Base-by-base conservation (phyloP, 2,797 vertebrate species). In the Spea hammondii region DNA sequence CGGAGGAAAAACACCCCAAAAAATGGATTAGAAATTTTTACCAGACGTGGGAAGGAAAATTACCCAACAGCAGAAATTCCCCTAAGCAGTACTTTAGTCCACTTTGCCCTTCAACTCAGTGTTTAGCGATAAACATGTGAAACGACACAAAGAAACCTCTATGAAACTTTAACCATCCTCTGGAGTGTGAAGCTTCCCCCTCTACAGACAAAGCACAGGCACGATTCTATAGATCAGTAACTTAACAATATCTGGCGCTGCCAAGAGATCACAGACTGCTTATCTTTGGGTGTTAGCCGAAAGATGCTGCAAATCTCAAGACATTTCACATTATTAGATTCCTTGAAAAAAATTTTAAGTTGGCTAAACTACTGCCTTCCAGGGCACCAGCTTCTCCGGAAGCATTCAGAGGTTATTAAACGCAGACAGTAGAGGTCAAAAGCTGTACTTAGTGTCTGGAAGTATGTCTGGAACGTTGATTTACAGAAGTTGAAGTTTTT, bases 11-110 rank as follows among this genome's bases (percentile, higher is more conserved):
- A 85, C 64, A 70, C 87, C 8, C 4, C 4, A 53, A 73, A 77
- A 78, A 62, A 32, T 32, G 32, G 2, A 32, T 32, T 32, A 32
- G 85, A 81, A 87, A 86, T 84, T 75, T 75, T 11, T 83, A 32
- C 65, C 80, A 79, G 85, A 78, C 7, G 70, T 44, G 74, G 13
- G 47, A 51, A 76, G 13, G 49, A 9, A 0, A 80, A 70, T 71
- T 78, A 70, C 51, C 10, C 5, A 8, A 68, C 44, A 60, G 84
- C 12, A 65, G 32, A 53, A 5, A 32, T 44, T 11, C 17, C 12
- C 12, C 65, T 10, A 46, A 45, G 47, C 64, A 32, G 32, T 32
- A 2, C 32, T 32, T 32, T 32, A 32, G 32, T 53, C 65, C 4
- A 13, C 65, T 17, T 46, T 68, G 13, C 65, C 2, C 12, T 45